Evolutionary conservation across 2,888 invertebrate species (phyloP), one percentile per base, ranked within the genome.

Genomic region (Apotomis capreana): DNA sequence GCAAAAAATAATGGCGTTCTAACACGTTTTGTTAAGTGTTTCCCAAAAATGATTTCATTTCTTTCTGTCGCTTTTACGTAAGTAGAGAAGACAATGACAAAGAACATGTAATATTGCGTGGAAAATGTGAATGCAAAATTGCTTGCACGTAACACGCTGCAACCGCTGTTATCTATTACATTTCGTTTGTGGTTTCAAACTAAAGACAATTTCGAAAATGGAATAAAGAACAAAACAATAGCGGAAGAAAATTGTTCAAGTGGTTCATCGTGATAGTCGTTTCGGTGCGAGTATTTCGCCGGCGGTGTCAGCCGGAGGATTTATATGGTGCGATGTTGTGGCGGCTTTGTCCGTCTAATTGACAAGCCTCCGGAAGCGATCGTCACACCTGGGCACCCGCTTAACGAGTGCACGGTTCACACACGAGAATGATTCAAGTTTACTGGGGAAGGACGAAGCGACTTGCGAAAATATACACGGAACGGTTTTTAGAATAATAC

Each of bases 281-380:
- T 76, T 77, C 74, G 79, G 80, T 80, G 79, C 76, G 82, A 82
- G 81, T 79, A 81, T 78, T 83, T 81, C 81, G 81, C 80, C 79
- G 74, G 78, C 78, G 74, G 74, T 77, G 81, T 81, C 80, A 77
- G 76, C 74, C 72, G 68, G 75, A 78, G 78, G 84, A 89, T 89
- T 88, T 89, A 89, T 89, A 84, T 85, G 81, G 84, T 87, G 85
- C 84, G 80, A 82, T 83, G 83, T 81, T 80, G 68, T 81, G 83
- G 83, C 83, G 83, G 84, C 84, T 85, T 86, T 85, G 84, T 85
- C 83, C 83, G 83, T 86, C 84, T 90, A 90, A 91, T 90, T 90
- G 90, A 90, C 90, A 88, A 88, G 85, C 82, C 83, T 83, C 85
- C 83, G 84, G 85, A 83, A 86, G 80, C 80, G 78, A 82, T 79